phyloP scores from a whole-genome alignment of 2,888 invertebrate genomes.

The Mellilla xanthometata region DNA sequence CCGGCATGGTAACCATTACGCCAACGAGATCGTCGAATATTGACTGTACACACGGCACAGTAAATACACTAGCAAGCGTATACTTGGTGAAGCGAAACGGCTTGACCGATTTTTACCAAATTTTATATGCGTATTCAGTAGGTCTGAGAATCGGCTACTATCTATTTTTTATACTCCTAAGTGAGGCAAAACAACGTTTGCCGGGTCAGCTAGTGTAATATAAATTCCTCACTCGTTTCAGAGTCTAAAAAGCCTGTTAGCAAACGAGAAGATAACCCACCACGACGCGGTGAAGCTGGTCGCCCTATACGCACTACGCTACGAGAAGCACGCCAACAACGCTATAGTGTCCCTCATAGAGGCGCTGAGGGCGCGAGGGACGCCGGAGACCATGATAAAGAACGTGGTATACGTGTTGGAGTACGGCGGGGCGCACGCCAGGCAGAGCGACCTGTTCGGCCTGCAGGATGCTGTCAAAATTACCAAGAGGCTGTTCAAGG shows the following conservation, averaged over 20 bases:
- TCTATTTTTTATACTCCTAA: no score
- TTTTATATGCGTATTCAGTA: no score
- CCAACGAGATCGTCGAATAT: no score
- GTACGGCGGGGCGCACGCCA: constrained; percentile 91
- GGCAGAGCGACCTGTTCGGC: constrained; percentile 93
- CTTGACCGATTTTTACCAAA: no score
- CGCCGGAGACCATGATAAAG: constrained; percentile 74
- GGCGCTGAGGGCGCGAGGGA: constrained; percentile 68
- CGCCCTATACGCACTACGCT: constrained; percentile 95
- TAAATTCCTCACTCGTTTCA: constrained; percentile 41
- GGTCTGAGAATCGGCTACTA: no score
- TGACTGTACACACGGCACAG: no score
- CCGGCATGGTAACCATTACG: no score
- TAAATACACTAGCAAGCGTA: no score
- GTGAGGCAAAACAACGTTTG: no score
- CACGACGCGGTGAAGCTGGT: constrained; percentile 94
- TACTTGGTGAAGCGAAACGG: no score
- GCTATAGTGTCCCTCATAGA: constrained; percentile 84
- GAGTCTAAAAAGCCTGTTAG: constrained; percentile 90
- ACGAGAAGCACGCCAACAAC: constrained; percentile 94
- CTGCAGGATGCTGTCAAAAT: constrained; percentile 93
- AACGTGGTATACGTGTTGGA: constrained; percentile 87
- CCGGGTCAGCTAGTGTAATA: no score
- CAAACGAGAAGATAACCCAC: constrained; percentile 86
- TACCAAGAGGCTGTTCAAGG: constrained; percentile 94